A percentile compares a stretch with the other conserved stretches of the same genome.
These are phyloP conservation scores for Ceyx melanurus DNA, from an alignment of 2,113 vertebrate genomes.

Conservation along the genomic window DNA sequence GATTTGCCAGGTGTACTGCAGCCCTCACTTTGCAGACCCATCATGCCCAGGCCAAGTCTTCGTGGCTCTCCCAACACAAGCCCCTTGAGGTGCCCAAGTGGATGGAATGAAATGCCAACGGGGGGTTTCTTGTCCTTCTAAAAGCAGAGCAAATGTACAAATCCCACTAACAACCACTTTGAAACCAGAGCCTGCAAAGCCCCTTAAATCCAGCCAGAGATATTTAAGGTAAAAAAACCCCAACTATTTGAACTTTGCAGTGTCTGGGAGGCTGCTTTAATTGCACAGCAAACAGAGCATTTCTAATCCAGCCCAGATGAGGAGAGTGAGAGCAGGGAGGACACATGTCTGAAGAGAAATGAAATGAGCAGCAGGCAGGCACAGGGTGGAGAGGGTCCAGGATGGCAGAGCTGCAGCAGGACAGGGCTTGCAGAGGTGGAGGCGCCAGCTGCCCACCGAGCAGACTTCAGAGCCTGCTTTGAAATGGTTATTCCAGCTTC, in stretches of 20 bases:
- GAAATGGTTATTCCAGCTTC: neutral
- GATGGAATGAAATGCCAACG: neutral
- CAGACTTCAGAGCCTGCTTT: neutral
- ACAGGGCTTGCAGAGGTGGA: neutral
- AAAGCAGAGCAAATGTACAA: neutral
- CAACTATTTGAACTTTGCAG: constrained; percentile 19
- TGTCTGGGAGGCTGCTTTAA: neutral
- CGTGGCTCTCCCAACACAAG: accelerated
- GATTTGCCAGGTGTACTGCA: neutral
- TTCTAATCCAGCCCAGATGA: constrained; percentile 26
- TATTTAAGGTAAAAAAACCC: constrained; percentile 4
- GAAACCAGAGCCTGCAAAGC: constrained; percentile 24
- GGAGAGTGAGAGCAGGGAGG: neutral
- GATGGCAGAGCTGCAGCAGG: neutral
- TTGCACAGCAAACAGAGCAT: constrained; percentile 41
- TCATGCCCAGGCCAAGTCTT: neutral
- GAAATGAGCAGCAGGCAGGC: neutral
- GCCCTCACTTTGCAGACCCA: neutral
- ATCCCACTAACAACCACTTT: constrained; percentile 22
- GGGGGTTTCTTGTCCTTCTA: neutral
- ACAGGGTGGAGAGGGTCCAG: accelerated
- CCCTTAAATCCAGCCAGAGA: constrained; percentile 4
- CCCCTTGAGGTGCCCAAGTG: neutral
- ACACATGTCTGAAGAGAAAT: neutral
- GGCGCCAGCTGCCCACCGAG: neutral